Evolutionary conservation across 2,113 vertebrate species (phyloP).

Genomic region (Rhinolophus sinicus): DNA sequence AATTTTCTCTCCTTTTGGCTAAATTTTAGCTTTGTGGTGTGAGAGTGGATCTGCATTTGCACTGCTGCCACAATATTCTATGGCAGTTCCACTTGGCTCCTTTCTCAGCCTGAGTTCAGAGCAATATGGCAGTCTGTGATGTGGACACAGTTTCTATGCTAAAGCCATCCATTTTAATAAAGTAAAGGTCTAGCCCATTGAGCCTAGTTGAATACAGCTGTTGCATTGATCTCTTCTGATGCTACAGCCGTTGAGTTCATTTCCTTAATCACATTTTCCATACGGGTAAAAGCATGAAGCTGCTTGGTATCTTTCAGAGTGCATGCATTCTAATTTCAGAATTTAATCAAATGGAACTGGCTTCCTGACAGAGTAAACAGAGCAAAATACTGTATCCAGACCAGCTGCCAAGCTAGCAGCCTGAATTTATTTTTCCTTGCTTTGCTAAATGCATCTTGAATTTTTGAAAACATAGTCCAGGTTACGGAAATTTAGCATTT

Average conservation of each 20-base stretch:
- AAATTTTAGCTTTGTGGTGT: conserved; percentile 44
- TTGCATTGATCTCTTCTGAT: conserved; percentile 76
- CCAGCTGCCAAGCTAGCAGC: conserved; percentile 78
- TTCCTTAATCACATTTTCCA: conserved; percentile 82
- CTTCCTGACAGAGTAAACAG: conserved; percentile 81
- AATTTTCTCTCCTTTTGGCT: conserved; percentile 74
- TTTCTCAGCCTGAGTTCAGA: conserved; percentile 44
- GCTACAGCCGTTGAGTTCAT: conserved; percentile 75
- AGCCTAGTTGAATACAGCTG: conserved; percentile 78
- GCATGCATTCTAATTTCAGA: conserved; percentile 82
- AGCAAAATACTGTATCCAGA: conserved; percentile 82
- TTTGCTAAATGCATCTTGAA: conserved; percentile 78
- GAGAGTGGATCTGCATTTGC: conserved; percentile 37
- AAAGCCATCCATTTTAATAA: conserved; percentile 82
- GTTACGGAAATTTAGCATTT: conserved; percentile 73
- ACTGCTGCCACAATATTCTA: conserved; percentile 46
- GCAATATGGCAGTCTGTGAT: conserved; percentile 65
- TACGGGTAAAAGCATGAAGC: conserved; percentile 78
- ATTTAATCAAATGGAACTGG: conserved; percentile 82
- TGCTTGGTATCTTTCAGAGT: conserved; percentile 75
- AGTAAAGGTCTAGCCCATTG: conserved; percentile 77
- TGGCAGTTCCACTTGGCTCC: conserved; percentile 67
- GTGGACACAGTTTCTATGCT: conserved; percentile 75
- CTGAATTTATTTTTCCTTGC: conserved; percentile 79
- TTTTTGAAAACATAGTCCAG: conserved; percentile 73